Evolutionary conservation across 2,113 vertebrate species (phyloP).

Genomic region (Phycodurus eques): DNA sequence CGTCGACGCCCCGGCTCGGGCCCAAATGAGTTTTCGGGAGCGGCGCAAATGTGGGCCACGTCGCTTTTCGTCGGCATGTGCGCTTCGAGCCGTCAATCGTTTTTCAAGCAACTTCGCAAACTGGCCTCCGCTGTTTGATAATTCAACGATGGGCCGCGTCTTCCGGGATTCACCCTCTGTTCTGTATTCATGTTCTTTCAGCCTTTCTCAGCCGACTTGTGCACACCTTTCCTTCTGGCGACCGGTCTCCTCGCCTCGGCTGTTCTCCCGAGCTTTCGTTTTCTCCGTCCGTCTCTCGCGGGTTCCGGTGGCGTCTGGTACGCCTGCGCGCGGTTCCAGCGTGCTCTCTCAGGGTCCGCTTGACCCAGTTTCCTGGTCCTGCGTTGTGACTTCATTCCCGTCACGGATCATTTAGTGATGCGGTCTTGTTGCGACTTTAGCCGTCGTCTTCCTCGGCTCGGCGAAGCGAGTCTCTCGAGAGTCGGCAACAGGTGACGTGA

Average conservation of each 20-base stretch:
- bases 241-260: slow-evolving; percentile 20
- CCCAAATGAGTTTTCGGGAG: slow-evolving; percentile 18
- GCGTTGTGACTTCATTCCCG: slow-evolving; percentile 4
- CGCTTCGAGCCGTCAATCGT: slow-evolving; percentile 52
- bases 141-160: slow-evolving; percentile 15
- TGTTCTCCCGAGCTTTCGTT: slow-evolving; percentile 24
- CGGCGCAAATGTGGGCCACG: slow-evolving; percentile 47
- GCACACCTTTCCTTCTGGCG: not conserved
- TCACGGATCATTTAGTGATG: slow-evolving; percentile 34
- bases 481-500: slow-evolving; percentile 27
- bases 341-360: slow-evolving; percentile 53
- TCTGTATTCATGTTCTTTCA: slow-evolving; percentile 5
- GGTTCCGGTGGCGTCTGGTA: slow-evolving; percentile 34
- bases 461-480: slow-evolving; percentile 35
- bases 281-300: slow-evolving; percentile 16
- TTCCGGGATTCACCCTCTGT: slow-evolving; percentile 11
- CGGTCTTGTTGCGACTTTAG: slow-evolving; percentile 21
- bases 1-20: slow-evolving; percentile 1
- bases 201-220: slow-evolving; percentile 5
- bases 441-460: slow-evolving; percentile 15
- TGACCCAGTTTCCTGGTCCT: slow-evolving; percentile 49
- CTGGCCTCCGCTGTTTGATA: slow-evolving; percentile 54
- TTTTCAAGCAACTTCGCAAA: slow-evolving; percentile 30
- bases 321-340: slow-evolving; percentile 17
- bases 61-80: slow-evolving; percentile 35